These are phyloP conservation scores for Neomorphus geoffroyi DNA, from an alignment of 2,797 vertebrate genomes.

Conservation along the genomic window DNA sequence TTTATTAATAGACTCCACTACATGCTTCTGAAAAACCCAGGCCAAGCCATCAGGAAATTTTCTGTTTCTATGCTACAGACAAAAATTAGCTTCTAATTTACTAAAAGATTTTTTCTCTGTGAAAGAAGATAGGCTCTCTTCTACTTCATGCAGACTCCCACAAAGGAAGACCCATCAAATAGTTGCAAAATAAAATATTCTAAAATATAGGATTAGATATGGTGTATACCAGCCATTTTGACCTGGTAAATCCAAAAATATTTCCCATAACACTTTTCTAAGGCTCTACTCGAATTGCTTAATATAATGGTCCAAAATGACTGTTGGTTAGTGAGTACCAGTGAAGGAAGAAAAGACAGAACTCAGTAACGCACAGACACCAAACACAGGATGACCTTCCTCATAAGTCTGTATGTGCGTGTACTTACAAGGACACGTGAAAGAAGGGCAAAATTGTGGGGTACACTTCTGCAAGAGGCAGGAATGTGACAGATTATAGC, in stretches of 20 bases:
- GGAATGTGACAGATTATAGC: background rate
- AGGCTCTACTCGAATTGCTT: background rate
- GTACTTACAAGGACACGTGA: fast-evolving
- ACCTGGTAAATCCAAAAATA: background rate
- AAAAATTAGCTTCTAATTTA: background rate
- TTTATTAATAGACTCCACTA: background rate
- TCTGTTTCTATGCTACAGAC: background rate
- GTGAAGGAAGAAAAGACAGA: background rate
- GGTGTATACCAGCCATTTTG: background rate
- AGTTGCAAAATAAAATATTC: background rate
- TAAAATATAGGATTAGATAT: background rate
- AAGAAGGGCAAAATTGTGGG: background rate
- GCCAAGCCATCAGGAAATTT: background rate
- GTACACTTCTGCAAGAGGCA: background rate
- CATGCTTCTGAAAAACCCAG: background rate
- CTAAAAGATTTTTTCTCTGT: background rate
- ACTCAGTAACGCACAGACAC: background rate
- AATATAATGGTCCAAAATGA: background rate
- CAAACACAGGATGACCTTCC: background rate
- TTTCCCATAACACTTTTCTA: background rate
- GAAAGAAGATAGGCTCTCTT: background rate
- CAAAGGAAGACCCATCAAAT: background rate
- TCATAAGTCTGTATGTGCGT: no score
- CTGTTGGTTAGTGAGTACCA: background rate
- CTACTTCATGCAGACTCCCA: background rate